These are phyloP conservation scores for Polypedilum vanderplanki DNA, from an alignment of 1,140 invertebrate genomes.

Conservation along the genomic window DNA sequence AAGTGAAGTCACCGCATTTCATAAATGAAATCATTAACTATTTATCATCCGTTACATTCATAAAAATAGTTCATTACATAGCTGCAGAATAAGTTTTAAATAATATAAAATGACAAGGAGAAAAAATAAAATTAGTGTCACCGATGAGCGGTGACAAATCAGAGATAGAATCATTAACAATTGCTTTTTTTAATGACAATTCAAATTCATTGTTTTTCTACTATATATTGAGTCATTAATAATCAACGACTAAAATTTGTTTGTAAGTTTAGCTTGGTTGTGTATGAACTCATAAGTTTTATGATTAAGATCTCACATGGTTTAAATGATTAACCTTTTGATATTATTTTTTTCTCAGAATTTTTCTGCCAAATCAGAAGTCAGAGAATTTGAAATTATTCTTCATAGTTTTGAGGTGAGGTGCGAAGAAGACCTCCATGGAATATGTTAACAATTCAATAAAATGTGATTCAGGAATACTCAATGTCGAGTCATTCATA, in stretches of 20 bases:
- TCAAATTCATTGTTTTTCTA: neutral
- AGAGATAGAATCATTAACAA: neutral
- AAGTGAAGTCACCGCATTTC: neutral
- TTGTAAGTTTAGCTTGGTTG: neutral
- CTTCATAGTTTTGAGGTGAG: too few relatives aligned
- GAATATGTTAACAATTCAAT: neutral
- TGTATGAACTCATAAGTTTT: neutral
- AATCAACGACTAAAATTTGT: neutral
- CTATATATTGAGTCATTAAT: neutral
- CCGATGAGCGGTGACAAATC: neutral
- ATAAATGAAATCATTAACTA: neutral
- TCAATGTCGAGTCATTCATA: neutral
- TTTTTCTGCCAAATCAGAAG: too few relatives aligned
- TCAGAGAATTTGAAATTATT: neutral
- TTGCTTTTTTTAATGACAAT: slow-evolving; percentile 13
- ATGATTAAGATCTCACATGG: neutral
- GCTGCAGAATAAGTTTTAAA: neutral
- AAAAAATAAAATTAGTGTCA: neutral
- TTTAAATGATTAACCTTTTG: neutral
- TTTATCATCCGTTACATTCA: neutral
- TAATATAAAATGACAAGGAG: neutral
- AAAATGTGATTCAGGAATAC: neutral
- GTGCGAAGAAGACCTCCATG: neutral
- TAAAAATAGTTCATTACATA: neutral
- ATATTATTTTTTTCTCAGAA: neutral